Evolutionary conservation across 2,888 invertebrate genomes (phyloP), one percentile per base, ranked within the genome.

Genomic region (Hypomecis atomaria): DNA sequence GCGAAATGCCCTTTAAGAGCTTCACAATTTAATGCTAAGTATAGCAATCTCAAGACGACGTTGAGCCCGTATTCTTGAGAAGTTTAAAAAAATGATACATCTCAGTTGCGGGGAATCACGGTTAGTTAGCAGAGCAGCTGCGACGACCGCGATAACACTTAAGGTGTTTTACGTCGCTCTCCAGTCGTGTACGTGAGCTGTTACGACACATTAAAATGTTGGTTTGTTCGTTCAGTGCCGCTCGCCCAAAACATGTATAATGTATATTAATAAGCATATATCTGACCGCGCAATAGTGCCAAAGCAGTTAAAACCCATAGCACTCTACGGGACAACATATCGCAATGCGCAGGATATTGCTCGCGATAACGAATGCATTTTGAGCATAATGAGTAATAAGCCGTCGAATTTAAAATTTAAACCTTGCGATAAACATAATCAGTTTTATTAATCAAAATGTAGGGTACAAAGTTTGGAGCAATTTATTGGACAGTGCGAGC

Each of bases 1-100:
- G 78, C 69, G 79, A 83, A 89, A 89, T 84, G 80, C 84, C 87
- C 84, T 86, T 89, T 86, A 89, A 89, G 84, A 84, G 83, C 84
- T 85, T 82, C 82, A 87, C 88, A 88, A 91, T 91, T 91, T 92
- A 90, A 90, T 89, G 87, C 85, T 90, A 89, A 91, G 90, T 88
- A 88, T 87, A 85, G 88, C 89, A 87, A 89, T 92, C 88, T 89
- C 81, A 84, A 86, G 60, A 64, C 59, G 85, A 83, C 82, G 84
- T 84, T 84, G 81, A 86, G 83, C 81, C 80, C 78, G 82, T 81
- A 75, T 74, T 84, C 23, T 71, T 73, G 84, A 86, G 88, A 83
- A 87, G 87, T 85, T 89, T 88, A 82, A 88, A 89, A 90, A 90
- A 88, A 89, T 89, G 87, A 90, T 90, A 88, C 85, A 89, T 84